Evolutionary conservation across 2,113 vertebrate genomes (phyloP).

Genomic region (Scolopax mira): DNA sequence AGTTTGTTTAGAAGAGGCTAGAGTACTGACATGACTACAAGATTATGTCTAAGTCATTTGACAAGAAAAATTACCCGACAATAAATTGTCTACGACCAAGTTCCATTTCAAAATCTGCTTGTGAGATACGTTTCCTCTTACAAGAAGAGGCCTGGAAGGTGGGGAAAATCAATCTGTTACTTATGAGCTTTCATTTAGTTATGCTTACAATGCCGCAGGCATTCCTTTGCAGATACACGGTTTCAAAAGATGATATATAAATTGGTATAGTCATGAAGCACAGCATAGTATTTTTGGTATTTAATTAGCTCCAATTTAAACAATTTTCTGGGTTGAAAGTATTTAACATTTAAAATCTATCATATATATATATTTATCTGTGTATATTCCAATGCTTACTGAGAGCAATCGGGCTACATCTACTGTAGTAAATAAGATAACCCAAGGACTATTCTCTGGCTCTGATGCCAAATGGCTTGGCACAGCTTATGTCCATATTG

Average conservation of each 20-base stretch:
- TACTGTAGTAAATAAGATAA: not conserved
- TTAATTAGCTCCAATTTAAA: not conserved
- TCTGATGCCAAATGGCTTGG: not conserved
- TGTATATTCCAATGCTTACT: not conserved
- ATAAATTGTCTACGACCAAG: not conserved
- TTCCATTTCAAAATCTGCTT: not conserved
- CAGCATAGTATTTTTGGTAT: not conserved
- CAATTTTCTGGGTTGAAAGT: not conserved
- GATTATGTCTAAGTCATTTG: not conserved
- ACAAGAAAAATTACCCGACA: not conserved
- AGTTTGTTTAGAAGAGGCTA: not conserved
- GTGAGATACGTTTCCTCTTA: not conserved
- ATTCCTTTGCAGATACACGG: not conserved
- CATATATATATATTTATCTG: accelerated
- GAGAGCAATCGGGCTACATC: not conserved
- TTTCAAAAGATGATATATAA: not conserved
- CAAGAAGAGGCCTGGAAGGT: not conserved
- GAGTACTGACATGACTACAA: not conserved
- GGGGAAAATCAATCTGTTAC: not conserved
- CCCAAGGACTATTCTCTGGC: not conserved
- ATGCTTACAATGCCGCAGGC: not conserved
- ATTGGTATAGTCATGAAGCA: not conserved
- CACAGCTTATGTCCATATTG: not conserved
- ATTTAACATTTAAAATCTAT: not conserved
- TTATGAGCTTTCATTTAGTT: not conserved